These are phyloP conservation scores for Eugnorisma glareosa DNA, from an alignment of 2,888 invertebrate species.

Conservation along the genomic window DNA sequence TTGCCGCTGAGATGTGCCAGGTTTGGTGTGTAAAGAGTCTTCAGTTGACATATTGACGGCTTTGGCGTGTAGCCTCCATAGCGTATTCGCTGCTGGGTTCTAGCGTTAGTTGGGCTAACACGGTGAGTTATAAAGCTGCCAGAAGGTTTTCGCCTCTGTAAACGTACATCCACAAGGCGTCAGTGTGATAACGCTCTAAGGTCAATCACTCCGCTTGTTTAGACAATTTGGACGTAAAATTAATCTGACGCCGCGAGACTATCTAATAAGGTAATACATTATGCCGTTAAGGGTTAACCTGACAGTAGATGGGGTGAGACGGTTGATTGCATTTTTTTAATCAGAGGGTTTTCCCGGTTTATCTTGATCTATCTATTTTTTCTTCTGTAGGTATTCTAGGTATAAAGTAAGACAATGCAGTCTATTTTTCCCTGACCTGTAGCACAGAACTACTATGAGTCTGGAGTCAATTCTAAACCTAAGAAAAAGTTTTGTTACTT, in stretches of 20 bases:
- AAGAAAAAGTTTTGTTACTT: background rate
- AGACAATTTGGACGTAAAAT: constrained; percentile 58
- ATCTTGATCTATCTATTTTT: background rate
- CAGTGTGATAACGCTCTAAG: constrained; percentile 22
- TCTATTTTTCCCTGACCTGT: background rate
- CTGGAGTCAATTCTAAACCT: background rate
- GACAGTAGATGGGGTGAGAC: constrained; percentile 5
- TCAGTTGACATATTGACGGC: background rate
- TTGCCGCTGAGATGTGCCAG: background rate
- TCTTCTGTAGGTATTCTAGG: background rate
- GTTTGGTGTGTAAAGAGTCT: background rate
- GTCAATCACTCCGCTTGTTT: constrained; percentile 61
- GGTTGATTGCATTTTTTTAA: constrained; percentile 41
- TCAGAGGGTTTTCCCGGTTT: background rate
- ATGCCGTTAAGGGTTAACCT: constrained; percentile 26
- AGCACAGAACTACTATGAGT: background rate
- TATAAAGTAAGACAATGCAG: no score
- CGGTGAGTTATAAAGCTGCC: background rate
- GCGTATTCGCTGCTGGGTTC: background rate
- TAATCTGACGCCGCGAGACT: constrained; percentile 50
- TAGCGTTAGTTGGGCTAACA: background rate
- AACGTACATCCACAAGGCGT: background rate
- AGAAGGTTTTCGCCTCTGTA: background rate
- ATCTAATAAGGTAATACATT: constrained; percentile 51
- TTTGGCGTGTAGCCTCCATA: background rate